Conservation (phyloP, 2,113 vertebrate species). For the Thamnophis sirtalis region DNA sequence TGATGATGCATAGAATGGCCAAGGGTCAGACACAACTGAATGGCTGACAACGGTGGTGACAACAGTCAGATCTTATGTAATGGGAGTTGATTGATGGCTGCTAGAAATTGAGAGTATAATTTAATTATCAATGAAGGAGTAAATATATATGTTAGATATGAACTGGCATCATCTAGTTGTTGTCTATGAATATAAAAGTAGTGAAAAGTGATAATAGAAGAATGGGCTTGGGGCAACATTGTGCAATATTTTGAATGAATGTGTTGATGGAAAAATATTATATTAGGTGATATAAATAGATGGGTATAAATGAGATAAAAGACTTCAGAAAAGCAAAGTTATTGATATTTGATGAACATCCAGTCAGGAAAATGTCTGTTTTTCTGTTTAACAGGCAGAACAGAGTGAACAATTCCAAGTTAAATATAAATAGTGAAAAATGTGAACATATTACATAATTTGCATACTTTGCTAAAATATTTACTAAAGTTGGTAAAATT, state of each 20-base stretch:
- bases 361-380: not conserved
- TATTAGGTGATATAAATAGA: not conserved
- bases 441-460: not conserved
- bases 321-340: not conserved
- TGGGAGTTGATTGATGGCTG: not conserved
- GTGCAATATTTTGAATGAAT: not conserved
- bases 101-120: not conserved
- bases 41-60: not conserved
- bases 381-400: not conserved
- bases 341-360: not conserved
- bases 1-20: not conserved
- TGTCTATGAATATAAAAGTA: not conserved
- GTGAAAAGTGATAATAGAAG: not conserved
- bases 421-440: not conserved
- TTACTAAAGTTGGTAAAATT: not conserved
- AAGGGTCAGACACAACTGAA: not conserved
- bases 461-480: not conserved
- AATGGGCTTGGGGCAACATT: not conserved
- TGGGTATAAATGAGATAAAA: not conserved
- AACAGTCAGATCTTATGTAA: not conserved
- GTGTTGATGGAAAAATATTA: not conserved
- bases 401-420: not conserved
- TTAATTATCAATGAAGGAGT: not conserved
- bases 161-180: not conserved
- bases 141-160: not conserved